Conservation (phyloP, 2,113 vertebrate species). For the Anser brachyrhynchus region DNA sequence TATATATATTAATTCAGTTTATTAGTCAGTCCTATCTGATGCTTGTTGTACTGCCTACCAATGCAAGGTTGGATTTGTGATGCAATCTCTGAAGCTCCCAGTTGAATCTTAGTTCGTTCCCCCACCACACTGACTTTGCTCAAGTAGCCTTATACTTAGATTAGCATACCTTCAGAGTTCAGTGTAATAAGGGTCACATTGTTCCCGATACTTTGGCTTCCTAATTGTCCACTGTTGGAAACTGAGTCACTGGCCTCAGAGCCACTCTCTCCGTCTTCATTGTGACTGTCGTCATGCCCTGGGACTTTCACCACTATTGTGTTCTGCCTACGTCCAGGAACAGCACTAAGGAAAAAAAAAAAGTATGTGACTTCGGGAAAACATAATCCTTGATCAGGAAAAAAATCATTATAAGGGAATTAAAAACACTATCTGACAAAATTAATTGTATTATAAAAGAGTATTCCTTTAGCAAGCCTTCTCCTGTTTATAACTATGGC, state of each 20-base stretch:
- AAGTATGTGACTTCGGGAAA: background rate
- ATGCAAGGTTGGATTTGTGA: background rate
- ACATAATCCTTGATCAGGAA: background rate
- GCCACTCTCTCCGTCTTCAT: slow-evolving; percentile 93
- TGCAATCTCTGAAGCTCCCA: background rate
- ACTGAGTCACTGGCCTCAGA: slow-evolving; percentile 95
- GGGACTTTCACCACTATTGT: slow-evolving; percentile 97
- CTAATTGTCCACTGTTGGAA: slow-evolving; percentile 87
- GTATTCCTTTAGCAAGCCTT: background rate
- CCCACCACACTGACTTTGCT: background rate
- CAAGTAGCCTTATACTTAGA: background rate
- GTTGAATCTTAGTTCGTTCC: background rate
- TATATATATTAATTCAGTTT: background rate
- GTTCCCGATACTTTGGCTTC: slow-evolving; percentile 84
- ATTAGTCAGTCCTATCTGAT: background rate
- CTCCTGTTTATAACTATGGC: background rate
- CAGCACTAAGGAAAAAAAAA: slow-evolving; percentile 76
- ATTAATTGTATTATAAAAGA: background rate
- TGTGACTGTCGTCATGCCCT: slow-evolving; percentile 90
- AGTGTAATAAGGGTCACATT: slow-evolving; percentile 97
- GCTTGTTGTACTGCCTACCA: background rate
- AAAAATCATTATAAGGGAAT: background rate
- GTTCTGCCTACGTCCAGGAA: slow-evolving; percentile 90
- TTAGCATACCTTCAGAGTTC: slow-evolving; percentile 90
- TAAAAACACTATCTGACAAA: background rate